phyloP scores from a whole-genome alignment of 2,888 invertebrate species.

The Leistus spinibarbis region DNA sequence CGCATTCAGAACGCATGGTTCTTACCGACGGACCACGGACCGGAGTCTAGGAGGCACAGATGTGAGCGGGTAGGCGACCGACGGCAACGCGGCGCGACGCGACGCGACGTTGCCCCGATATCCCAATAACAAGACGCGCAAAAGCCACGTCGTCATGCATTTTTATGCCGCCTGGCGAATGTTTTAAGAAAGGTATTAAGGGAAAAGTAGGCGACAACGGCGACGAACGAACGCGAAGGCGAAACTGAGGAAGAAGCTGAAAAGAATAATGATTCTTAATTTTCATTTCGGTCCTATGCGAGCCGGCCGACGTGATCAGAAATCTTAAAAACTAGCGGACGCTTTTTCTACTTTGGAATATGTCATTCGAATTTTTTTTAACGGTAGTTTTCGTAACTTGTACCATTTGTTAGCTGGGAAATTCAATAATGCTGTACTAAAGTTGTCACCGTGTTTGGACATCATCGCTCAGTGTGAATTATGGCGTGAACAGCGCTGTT shows the following conservation, averaged over 20 bases:
- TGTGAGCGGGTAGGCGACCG: constrained; percentile 34
- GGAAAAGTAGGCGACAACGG: background rate
- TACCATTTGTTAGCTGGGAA: constrained; percentile 56
- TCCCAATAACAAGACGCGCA: constrained; percentile 52
- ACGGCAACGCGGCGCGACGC: constrained; percentile 55
- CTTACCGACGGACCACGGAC: constrained; percentile 42
- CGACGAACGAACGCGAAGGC: constrained; percentile 6
- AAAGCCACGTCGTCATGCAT: constrained; percentile 54
- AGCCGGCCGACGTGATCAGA: constrained; percentile 54
- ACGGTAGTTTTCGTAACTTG: constrained; percentile 49
- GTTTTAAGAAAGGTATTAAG: constrained; percentile 38
- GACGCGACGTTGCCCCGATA: constrained; percentile 49
- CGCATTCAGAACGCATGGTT: constrained; percentile 51
- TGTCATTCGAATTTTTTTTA: constrained; percentile 55
- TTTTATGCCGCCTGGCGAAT: constrained; percentile 53
- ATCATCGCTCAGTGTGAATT: constrained; percentile 58
- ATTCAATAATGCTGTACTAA: constrained; percentile 58
- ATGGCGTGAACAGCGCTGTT: constrained; percentile 46
- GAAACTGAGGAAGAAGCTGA: constrained; percentile 57
- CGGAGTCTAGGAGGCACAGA: background rate
- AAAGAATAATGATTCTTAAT: constrained; percentile 61
- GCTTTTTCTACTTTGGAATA: constrained; percentile 44
- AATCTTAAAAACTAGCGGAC: constrained; percentile 49
- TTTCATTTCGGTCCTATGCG: constrained; percentile 60
- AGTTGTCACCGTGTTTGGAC: constrained; percentile 56